Evolutionary conservation across 2,888 invertebrate genomes (phyloP), one percentile per base, ranked within the genome.

Genomic region (Drosophila borealis): DNA sequence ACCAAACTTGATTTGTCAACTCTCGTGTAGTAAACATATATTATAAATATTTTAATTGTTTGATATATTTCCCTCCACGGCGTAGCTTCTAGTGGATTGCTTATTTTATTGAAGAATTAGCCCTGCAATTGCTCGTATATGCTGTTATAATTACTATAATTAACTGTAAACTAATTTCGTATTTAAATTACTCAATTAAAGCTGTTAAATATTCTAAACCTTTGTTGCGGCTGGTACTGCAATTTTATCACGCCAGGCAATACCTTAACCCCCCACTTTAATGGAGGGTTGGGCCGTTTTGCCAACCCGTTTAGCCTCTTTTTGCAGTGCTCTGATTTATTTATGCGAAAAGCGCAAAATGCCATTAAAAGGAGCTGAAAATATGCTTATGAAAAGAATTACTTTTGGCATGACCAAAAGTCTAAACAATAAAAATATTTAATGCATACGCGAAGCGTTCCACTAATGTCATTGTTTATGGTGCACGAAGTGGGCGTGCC

Each of bases 391-490:
- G 33, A 41, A 64, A 42, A 34, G 53, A 73, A 60, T 56, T 70
- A 48, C 55, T 62, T 59, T 67, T 61, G 29, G 29, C 49, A 21
- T 57, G 46, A 49, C 55, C 48, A 39, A 53, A 60, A 71, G 74
- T 68, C 78, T 65, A 37, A 86, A 83, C 84, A 88, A 88, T 83
- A 88, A 88, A 86, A 88, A 86, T 77, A 61, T 88, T 88, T 86
- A 88, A 88, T 83, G 87, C 81, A 88, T 74, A 66, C 71, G 70
- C 49, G 65, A 70, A 57, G 45, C 55, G 39, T 65, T 42, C 37
- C 63, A 55, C 63, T 63, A 74, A 79, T 70, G 81, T 74, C 79
- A 71, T 88, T 88, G 81, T 72, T 72, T 44, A 59, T 61, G 54
- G 54, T 45, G 39, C 36, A 44, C 21, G 13, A 45, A n/a, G 44